Percentiles rank a stretch among this genome's conserved stretches.
phyloP scores from a whole-genome alignment of 2,888 invertebrate genomes.

The Caenorhabditis sp. region DNA sequence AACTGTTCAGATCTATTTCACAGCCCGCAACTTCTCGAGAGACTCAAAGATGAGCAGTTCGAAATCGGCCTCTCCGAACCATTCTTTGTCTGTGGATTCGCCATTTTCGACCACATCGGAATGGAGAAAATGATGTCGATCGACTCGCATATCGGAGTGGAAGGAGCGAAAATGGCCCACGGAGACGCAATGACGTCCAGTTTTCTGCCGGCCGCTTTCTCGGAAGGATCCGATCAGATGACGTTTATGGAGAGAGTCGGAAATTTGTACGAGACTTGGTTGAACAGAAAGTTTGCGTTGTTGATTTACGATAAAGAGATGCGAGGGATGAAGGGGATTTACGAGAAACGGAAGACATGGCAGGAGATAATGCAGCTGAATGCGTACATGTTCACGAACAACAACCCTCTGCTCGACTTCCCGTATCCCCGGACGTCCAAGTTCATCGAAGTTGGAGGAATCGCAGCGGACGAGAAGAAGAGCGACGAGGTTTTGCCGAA shows the following conservation, averaged over 20 bases:
- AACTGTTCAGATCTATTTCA: slow-evolving; percentile 55
- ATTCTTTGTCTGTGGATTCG: slow-evolving; percentile 61
- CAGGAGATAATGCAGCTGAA: slow-evolving; percentile 28
- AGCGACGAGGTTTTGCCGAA: slow-evolving; percentile 8
- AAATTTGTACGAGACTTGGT: slow-evolving; percentile 32
- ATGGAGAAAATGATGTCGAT: slow-evolving; percentile 45
- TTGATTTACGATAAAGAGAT: slow-evolving; percentile 28
- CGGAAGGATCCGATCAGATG: slow-evolving; percentile 36
- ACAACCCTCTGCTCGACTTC: slow-evolving; percentile 44
- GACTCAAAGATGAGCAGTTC: slow-evolving; percentile 60
- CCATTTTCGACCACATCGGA: slow-evolving; percentile 50
- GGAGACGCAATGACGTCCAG: slow-evolving; percentile 36
- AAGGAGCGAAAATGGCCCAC: slow-evolving; percentile 36
- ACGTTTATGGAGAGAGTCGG: slow-evolving; percentile 15
- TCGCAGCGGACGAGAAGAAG: slow-evolving; percentile 26
- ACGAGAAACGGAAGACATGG: slow-evolving; percentile 25
- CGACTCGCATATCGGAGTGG: slow-evolving; percentile 52
- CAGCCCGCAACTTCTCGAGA: slow-evolving; percentile 52
- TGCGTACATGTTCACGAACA: slow-evolving; percentile 42
- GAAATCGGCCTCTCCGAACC: slow-evolving; percentile 67
- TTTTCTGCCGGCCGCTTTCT: slow-evolving; percentile 34
- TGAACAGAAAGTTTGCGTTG: slow-evolving; percentile 15
- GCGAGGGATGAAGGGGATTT: slow-evolving; percentile 24
- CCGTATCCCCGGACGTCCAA: slow-evolving; percentile 31
- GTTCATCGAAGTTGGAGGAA: slow-evolving; percentile 49